Evolutionary conservation across 2,113 vertebrate species (phyloP).

Genomic region (Notarius lentiginosus): DNA sequence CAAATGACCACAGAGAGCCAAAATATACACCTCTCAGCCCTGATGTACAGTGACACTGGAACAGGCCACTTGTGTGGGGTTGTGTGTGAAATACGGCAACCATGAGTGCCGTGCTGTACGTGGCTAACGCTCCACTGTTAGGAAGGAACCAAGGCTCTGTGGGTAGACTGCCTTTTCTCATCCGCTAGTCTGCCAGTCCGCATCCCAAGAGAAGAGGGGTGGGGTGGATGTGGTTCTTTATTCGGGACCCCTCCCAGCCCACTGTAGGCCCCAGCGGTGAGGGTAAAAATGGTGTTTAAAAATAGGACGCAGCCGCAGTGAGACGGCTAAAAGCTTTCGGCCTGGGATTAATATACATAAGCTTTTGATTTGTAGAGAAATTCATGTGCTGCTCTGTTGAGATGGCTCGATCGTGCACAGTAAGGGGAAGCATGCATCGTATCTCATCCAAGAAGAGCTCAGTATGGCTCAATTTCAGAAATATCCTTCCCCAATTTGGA

Average conservation of each 20-base stretch:
- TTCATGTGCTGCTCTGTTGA: neutral
- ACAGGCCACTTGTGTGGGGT: neutral
- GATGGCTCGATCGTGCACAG: neutral
- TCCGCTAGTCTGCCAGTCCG: constrained; percentile 18
- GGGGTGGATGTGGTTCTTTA: constrained; percentile 45
- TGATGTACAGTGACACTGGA: neutral
- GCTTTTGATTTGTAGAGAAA: constrained; percentile 6
- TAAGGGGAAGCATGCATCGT: neutral
- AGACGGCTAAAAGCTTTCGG: constrained; percentile 10
- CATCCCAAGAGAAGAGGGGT: constrained; percentile 40
- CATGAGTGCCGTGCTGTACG: neutral
- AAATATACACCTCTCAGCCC: neutral
- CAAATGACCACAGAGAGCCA: neutral
- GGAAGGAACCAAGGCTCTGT: constrained; percentile 9
- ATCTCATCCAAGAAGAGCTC: neutral
- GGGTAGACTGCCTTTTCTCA: constrained; percentile 17
- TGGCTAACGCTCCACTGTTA: constrained; percentile 4
- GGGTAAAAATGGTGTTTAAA: constrained; percentile 37
- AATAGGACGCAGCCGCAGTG: constrained; percentile 38
- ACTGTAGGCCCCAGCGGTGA: constrained; percentile 17
- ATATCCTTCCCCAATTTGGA: constrained; percentile 5
- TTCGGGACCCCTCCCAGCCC: constrained; percentile 45
- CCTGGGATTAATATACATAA: neutral
- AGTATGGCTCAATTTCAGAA: constrained; percentile 21
- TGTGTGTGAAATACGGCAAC: neutral